A percentile compares a stretch with the other conserved stretches of the same genome.
Conservation (phyloP, 1,140 invertebrate genomes). For the Heliconius nattereri region DNA sequence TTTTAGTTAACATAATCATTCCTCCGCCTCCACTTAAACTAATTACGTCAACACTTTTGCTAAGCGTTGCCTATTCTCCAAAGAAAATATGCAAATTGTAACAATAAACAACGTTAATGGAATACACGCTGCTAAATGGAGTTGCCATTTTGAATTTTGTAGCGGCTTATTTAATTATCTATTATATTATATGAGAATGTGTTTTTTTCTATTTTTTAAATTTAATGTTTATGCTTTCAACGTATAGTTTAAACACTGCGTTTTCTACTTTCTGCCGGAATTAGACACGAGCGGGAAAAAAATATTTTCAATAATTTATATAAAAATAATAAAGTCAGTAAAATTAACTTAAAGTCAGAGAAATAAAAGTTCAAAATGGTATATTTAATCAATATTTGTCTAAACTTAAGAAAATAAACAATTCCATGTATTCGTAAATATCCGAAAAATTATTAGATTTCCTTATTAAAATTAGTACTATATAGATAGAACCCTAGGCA, state of each 20-base stretch:
- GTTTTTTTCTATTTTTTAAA: background rate
- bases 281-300: background rate
- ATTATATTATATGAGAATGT: background rate
- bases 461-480: no score
- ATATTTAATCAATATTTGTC: no score
- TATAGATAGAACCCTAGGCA: no score
- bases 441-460: no score
- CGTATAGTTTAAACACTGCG: background rate
- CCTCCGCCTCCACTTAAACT: slow-evolving; percentile 17
- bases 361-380: no score
- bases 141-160: slow-evolving; percentile 20
- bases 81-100: slow-evolving; percentile 32
- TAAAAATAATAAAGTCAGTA: no score
- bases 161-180: slow-evolving; percentile 14
- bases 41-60: slow-evolving; percentile 28
- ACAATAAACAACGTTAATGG: slow-evolving; percentile 32
- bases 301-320: no score
- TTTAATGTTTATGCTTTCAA: background rate
- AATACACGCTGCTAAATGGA: slow-evolving; percentile 11
- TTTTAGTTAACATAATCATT: slow-evolving; percentile 15
- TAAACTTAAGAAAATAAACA: no score
- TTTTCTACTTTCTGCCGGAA: background rate
- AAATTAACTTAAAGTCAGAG: no score
- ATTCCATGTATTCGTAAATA: no score
- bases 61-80: slow-evolving; percentile 19